phyloP scores from a whole-genome alignment of 2,113 vertebrate genomes.

The Anser brachyrhynchus region DNA sequence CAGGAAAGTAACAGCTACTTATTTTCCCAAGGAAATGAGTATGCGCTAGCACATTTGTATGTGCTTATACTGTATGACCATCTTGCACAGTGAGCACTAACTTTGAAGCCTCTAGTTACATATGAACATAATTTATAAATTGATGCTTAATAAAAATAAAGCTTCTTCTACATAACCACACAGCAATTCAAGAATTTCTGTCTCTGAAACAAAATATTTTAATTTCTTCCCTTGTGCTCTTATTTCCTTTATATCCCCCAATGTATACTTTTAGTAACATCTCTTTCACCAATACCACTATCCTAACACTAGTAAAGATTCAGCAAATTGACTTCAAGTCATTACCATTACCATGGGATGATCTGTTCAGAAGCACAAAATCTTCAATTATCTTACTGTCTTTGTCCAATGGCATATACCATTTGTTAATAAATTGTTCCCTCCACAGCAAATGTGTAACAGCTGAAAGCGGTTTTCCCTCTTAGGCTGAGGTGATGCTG shows the following conservation, averaged over 20 bases:
- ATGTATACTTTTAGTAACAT: background rate
- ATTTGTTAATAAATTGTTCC: background rate
- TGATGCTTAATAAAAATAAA: background rate
- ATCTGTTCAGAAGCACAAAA: accelerated
- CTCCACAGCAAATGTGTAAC: background rate
- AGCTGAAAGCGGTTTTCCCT: background rate
- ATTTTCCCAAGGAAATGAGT: background rate
- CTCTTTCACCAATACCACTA: background rate
- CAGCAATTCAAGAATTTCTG: accelerated
- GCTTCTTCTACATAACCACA: background rate
- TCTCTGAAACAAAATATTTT: background rate
- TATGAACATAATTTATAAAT: background rate
- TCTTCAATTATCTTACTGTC: background rate
- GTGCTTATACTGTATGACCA: background rate
- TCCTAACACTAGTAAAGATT: background rate
- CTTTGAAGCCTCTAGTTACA: background rate
- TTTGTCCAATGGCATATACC: background rate
- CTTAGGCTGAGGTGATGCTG: accelerated
- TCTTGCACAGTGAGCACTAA: background rate
- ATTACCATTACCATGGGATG: background rate
- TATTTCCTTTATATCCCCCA: background rate
- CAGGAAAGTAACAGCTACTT: background rate
- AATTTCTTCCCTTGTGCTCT: background rate
- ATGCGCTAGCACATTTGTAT: background rate
- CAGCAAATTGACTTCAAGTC: background rate